Evolutionary conservation across 2,797 vertebrate genomes (phyloP).

Genomic region (Xenops minutus): DNA sequence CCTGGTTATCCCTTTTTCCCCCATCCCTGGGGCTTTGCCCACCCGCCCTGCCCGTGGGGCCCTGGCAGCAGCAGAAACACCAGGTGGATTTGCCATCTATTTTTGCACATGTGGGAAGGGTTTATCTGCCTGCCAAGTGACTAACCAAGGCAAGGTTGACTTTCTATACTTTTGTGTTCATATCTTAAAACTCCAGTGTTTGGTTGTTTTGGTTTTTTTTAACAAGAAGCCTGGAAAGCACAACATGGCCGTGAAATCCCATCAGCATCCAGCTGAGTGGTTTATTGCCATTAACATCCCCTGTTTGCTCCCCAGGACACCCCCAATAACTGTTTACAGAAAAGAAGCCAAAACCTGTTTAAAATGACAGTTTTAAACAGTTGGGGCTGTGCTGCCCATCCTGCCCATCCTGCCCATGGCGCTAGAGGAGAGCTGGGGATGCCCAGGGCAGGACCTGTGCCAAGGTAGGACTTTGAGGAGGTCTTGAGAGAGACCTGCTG

Average conservation of each 20-base stretch:
- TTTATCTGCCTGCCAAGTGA: background rate
- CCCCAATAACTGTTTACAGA: constrained; percentile 19
- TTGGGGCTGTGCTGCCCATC: background rate
- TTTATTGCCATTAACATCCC: background rate
- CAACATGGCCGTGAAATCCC: background rate
- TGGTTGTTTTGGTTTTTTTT: background rate
- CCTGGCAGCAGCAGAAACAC: background rate
- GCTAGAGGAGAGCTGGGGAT: background rate
- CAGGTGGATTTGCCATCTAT: background rate
- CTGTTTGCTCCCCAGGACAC: rapidly evolving
- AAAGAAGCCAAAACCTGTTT: background rate
- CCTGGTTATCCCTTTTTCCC: rapidly evolving
- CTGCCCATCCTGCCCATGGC: rapidly evolving
- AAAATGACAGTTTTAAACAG: background rate
- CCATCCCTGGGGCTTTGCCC: too few relatives aligned
- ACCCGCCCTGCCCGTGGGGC: too few relatives aligned
- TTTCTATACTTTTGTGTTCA: background rate
- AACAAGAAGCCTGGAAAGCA: background rate
- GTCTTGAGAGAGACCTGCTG: background rate
- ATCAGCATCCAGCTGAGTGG: background rate
- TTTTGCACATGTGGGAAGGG: background rate
- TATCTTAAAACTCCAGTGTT: background rate
- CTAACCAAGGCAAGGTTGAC: background rate
- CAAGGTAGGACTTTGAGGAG: rapidly evolving
- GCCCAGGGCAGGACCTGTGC: background rate